These are phyloP conservation scores for Epinephelus lanceolatus DNA, from an alignment of 2,113 vertebrate species.

Conservation along the genomic window DNA sequence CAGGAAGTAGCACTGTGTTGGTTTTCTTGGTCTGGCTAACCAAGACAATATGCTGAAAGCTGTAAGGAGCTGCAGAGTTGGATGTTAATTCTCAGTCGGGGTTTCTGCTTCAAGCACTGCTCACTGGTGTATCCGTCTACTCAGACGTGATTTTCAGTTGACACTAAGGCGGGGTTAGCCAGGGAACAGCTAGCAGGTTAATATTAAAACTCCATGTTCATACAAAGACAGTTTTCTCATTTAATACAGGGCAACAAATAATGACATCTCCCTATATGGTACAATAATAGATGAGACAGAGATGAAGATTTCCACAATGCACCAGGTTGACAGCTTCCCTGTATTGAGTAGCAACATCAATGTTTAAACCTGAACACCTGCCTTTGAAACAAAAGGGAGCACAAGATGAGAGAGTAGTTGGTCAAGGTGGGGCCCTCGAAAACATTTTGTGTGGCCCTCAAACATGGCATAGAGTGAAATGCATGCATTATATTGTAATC, in stretches of 20 bases:
- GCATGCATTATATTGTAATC: too few relatives aligned
- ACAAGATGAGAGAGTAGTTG: too few relatives aligned
- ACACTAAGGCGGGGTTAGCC: not conserved
- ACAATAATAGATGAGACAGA: not conserved
- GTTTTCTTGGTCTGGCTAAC: conserved; percentile 13
- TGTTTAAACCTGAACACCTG: not conserved
- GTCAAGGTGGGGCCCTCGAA: too few relatives aligned
- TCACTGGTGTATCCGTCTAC: conserved; percentile 1
- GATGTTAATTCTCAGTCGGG: conserved; percentile 1
- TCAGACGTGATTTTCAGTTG: conserved; percentile 9
- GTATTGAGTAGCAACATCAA: not conserved
- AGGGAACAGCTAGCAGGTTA: not conserved
- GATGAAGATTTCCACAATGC: not conserved
- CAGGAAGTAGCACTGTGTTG: conserved; percentile 49
- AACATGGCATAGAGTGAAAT: too few relatives aligned
- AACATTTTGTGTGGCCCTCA: too few relatives aligned
- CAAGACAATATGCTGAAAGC: conserved; percentile 15
- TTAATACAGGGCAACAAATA: not conserved
- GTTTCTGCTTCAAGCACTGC: not conserved
- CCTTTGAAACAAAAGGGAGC: too few relatives aligned
- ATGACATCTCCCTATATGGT: not conserved
- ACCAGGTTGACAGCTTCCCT: not conserved
- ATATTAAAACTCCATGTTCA: not conserved
- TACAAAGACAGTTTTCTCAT: not conserved
- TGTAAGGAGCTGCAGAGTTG: conserved; percentile 30